phyloP scores from a whole-genome alignment of 2,888 invertebrate species.

The Branchellion lobata region DNA sequence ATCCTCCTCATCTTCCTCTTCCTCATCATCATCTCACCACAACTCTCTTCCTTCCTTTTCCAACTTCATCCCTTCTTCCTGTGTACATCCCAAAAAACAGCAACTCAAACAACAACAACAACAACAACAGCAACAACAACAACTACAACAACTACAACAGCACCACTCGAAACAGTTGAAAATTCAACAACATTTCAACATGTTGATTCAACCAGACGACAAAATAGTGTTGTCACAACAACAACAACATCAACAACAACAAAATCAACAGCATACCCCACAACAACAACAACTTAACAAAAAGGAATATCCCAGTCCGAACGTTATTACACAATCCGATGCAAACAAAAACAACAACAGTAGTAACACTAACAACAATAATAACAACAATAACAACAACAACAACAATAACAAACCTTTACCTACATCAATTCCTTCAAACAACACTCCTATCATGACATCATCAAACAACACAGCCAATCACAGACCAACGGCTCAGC shows the following conservation, averaged over 20 bases:
- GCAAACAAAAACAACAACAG: slow-evolving; percentile 15
- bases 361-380: neutral
- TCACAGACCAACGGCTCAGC: slow-evolving; percentile 51
- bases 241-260: slow-evolving; percentile 29
- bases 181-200: neutral
- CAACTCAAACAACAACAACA: neutral
- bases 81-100: neutral
- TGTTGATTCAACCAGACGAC: neutral
- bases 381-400: slow-evolving; percentile 17
- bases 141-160: neutral
- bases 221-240: slow-evolving; percentile 4
- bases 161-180: neutral
- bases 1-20: neutral
- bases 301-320: no score
- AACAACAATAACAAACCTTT: no score
- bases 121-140: neutral
- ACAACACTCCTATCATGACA: neutral
- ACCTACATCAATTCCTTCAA: neutral
- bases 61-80: slow-evolving; percentile 49
- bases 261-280: neutral
- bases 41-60: slow-evolving; percentile 49
- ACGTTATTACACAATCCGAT: no score
- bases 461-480: slow-evolving; percentile 17
- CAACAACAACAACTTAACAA: slow-evolving; percentile 22
- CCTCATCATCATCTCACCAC: no score